Base-by-base conservation (phyloP, 2,797 vertebrate genomes). In the Eulemur rubriventer region DNA sequence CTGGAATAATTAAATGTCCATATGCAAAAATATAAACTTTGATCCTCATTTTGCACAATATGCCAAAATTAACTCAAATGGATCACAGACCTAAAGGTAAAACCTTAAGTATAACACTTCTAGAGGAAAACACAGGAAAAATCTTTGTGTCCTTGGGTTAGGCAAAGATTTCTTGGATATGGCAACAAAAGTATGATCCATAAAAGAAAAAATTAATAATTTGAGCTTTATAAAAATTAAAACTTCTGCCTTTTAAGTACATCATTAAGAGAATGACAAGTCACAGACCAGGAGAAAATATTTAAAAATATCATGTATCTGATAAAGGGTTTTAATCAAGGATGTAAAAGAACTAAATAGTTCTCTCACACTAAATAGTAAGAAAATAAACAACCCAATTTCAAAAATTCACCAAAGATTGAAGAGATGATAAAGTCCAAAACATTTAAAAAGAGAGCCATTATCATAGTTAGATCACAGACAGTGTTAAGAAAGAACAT, bases 171-270 rank as follows among this genome's bases (percentile, higher is more conserved):
- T 93, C 87, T 85, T 73, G 48, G 55, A 33, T 86, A 83, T 17
- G 55, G 50, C n/a, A 70, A 18, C 48, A 70, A 69, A 91, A n/a
- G 28, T 65, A 59, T 22, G 17, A 85, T 12, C 2, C 50, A 24
- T 63, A 41, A 89, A 96, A 95, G 55, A 90, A 96, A 85, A 96
- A 38, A 28, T 5, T 20, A 33, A 26, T 80, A 52, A 38, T 69
- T 75, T 95, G 24, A 82, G 67, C 13, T 43, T 73, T 13, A 70
- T 59, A 89, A 69, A n/a, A 92, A 30, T 38, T 30, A 57, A 92
- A 95, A 38, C 14, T 65, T 75, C 4, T 89, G 4, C 6, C 48
- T 59, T 85, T 50, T 76, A 72, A 85, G 61, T 52, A 28, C 24
- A 73, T 10, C 57, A 4, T 76, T 61, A 88, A 82, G n/a, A 83